Conservation (phyloP, 2,113 vertebrate genomes). For the Orthonyx spaldingii region DNA sequence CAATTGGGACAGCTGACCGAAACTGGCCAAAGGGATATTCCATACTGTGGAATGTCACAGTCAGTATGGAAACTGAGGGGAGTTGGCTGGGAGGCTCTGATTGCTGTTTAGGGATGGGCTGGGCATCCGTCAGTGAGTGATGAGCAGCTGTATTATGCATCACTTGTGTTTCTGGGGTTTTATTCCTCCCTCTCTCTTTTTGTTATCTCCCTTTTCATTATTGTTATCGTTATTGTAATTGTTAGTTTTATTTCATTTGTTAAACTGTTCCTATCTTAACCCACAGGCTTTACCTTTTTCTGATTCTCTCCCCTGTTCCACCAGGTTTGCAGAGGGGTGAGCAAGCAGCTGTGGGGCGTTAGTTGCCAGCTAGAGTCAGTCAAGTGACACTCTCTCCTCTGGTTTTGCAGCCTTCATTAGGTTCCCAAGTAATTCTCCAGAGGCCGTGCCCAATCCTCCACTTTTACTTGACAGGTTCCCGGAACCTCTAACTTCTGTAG, state of each 20-base stretch:
- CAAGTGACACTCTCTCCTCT: neutral
- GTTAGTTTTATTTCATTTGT: neutral
- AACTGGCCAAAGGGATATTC: neutral
- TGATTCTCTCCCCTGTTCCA: neutral
- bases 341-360: neutral
- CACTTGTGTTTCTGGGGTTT: neutral
- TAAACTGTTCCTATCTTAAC: neutral
- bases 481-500: neutral
- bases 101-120: neutral
- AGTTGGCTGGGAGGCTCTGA: fast-evolving
- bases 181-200: neutral
- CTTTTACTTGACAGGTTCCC: neutral
- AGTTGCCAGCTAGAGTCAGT: neutral
- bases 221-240: neutral
- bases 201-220: neutral
- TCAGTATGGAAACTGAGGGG: neutral
- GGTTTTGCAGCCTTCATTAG: neutral
- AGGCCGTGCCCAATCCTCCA: fast-evolving
- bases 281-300: neutral
- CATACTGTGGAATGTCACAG: neutral
- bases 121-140: neutral
- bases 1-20: neutral
- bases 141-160: neutral
- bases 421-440: neutral
- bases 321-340: neutral